A percentile compares a stretch with the other conserved stretches of the same genome.
Conservation (phyloP, 1,140 invertebrate genomes). For the Oedothorax gibbosus region DNA sequence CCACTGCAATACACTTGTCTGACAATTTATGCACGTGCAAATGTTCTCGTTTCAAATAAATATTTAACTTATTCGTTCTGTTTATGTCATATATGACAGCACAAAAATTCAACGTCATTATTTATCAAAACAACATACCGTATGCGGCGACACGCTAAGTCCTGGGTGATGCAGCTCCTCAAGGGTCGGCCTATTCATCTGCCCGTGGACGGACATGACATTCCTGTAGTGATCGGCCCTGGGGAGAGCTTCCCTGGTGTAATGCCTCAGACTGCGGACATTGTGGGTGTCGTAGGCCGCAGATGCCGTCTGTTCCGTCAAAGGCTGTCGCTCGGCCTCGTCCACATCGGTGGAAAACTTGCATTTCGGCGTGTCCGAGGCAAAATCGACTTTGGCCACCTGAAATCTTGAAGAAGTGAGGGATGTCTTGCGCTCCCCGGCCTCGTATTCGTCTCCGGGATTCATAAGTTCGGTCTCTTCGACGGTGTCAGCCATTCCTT, state of each 20-base stretch:
- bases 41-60: too few relatives aligned
- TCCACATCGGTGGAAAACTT: slow-evolving; percentile 39
- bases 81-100: too few relatives aligned
- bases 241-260: slow-evolving; percentile 91
- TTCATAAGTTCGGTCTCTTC: slow-evolving; percentile 15
- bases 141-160: slow-evolving; percentile 42
- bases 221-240: slow-evolving; percentile 94
- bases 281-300: slow-evolving; percentile 77
- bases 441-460: slow-evolving; percentile 35
- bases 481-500: slow-evolving; percentile 24
- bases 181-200: slow-evolving; percentile 87
- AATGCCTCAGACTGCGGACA: slow-evolving; percentile 84
- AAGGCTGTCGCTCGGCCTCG: slow-evolving; percentile 45
- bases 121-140: slow-evolving; percentile 39
- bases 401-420: slow-evolving; percentile 66
- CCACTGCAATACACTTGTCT: too few relatives aligned
- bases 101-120: neutral
- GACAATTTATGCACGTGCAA: too few relatives aligned
- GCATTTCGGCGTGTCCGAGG: slow-evolving; percentile 38
- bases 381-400: slow-evolving; percentile 67
- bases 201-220: slow-evolving; percentile 87
- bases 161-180: slow-evolving; percentile 83
- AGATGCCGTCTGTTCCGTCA: slow-evolving; percentile 10
- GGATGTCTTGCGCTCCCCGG: slow-evolving; percentile 45
- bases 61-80: too few relatives aligned